Base-by-base conservation (phyloP, 2,113 vertebrate species). In the Misgurnus mizolepis region DNA sequence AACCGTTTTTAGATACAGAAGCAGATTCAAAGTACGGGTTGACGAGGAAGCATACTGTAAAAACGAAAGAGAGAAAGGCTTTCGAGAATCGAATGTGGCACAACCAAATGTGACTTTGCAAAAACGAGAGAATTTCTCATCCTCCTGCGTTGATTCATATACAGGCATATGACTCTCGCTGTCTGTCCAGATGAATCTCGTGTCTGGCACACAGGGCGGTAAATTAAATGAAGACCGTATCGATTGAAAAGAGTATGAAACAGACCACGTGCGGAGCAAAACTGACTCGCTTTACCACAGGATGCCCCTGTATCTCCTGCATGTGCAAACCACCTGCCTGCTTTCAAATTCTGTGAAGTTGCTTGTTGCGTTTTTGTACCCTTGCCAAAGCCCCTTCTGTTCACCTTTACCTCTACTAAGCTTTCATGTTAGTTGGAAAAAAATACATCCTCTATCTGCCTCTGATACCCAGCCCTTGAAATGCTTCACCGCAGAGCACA, bases 401-500 rank as follows among this genome's bases (percentile, higher is more conserved):
- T 77, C 80, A 83, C 66, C 50, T 49, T 58, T 68, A 40, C 41
- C 27, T 60, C 50, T 17, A 7, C 58, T 83, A 27, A 69, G 65
- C 45, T 64, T 76, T 76, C 68, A 50, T 41, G 82, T 80, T 53
- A 67, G 69, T 69, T 39, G 60, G 18, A 71, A 45, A 73, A 53
- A 56, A 70, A 67, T 4, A 55, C 76, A 71, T 71, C 58, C 65
- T 71, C 78, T 69, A 80, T 68, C 47, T 83, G 55, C 50, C 58
- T 65, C 27, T 78, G 61, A 41, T 80, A 80, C 60, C 14, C 4
- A 80, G 45, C 50, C 40, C 55, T 82, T 69, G 67, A 22, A 55
- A 40, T 14, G 17, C 40, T n/a, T 66, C 53, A 72, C 76, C 75
- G 17, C 76, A 72, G 40, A 73, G 67, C 62, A 79, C 84, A 85